Conservation (phyloP, 1,140 invertebrate species). For the Oreohelix idahoensis region DNA sequence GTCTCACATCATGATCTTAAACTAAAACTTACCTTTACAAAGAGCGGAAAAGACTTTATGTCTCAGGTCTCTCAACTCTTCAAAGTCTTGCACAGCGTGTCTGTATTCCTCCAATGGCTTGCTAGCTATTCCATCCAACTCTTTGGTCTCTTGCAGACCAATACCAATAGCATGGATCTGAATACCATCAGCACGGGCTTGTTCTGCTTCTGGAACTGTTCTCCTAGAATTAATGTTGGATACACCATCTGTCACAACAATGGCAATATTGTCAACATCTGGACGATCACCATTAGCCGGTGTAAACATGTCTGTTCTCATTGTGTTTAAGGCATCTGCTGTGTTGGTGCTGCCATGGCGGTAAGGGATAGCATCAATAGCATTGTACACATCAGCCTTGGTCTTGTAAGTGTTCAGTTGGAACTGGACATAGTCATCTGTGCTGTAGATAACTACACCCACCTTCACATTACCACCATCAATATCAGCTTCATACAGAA, state of each 20-base stretch:
- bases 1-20: no score
- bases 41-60: constrained; percentile 10
- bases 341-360: constrained; percentile 23
- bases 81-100: constrained; percentile 17
- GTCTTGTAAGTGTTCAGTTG: not conserved
- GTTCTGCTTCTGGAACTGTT: constrained; percentile 27
- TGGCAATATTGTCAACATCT: constrained; percentile 16
- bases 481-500: constrained; percentile 18
- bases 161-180: constrained; percentile 31
- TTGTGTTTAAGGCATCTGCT: constrained; percentile 15
- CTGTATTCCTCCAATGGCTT: constrained; percentile 20
- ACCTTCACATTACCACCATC: constrained; percentile 22
- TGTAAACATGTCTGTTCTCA: constrained; percentile 16
- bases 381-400: constrained; percentile 22
- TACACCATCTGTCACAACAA: constrained; percentile 29
- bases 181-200: constrained; percentile 18
- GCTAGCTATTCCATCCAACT: constrained; percentile 26
- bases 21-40: not conserved
- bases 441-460: constrained; percentile 23
- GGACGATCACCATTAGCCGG: constrained; percentile 13
- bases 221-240: constrained; percentile 23
- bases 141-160: constrained; percentile 13
- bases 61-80: constrained; percentile 2
- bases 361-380: constrained; percentile 22
- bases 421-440: constrained; percentile 22